phyloP scores from a whole-genome alignment of 2,113 vertebrate genomes.

The Phrynosoma platyrhinos region DNA sequence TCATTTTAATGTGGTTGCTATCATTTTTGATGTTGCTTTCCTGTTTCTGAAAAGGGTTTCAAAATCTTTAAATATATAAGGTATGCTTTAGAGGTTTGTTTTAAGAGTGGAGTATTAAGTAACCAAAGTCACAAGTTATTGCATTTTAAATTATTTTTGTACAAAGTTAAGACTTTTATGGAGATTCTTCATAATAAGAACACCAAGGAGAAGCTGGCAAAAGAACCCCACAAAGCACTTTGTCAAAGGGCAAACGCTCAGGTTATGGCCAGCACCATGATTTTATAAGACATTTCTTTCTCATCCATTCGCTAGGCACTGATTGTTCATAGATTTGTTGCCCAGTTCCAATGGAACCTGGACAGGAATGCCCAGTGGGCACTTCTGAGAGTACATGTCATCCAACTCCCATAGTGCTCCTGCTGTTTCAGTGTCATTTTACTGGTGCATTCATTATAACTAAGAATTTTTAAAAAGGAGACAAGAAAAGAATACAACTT shows the following conservation, averaged over 20 bases:
- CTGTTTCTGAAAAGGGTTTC: no score
- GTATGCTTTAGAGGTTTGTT: no score
- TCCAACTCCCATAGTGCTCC: background rate
- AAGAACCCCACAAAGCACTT: background rate
- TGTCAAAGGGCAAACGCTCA: conserved; percentile 1
- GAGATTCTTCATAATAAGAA: background rate
- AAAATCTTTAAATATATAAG: background rate
- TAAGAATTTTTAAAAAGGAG: background rate
- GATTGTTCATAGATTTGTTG: background rate
- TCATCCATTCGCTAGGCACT: background rate
- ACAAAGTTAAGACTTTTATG: background rate
- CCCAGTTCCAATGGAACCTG: background rate
- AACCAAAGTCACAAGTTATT: background rate
- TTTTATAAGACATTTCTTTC: background rate
- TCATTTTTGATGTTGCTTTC: background rate
- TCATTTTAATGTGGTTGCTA: no score
- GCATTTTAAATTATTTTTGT: background rate
- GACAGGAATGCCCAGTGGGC: background rate
- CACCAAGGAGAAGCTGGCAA: background rate
- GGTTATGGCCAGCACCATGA: background rate
- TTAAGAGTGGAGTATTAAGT: background rate
- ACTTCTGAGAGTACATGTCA: background rate
- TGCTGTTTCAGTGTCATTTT: background rate
- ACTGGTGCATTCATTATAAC: background rate
- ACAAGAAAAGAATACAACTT: no score